Conservation (phyloP, 2,888 invertebrate genomes). For the Eristalis pertinax region DNA sequence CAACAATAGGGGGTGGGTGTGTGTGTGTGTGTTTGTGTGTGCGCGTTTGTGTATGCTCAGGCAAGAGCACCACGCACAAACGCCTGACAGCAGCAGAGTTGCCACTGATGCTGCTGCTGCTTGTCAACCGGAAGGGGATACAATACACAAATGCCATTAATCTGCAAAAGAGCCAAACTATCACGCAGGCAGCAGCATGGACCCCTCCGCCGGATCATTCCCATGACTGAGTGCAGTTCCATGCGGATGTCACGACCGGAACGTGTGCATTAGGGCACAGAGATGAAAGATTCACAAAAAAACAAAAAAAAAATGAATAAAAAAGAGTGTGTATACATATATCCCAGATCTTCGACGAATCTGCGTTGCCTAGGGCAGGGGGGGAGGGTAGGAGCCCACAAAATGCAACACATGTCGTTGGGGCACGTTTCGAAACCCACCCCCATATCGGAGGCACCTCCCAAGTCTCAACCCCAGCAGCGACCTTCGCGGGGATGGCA, state of each 20-base stretch:
- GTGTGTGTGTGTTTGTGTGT: neutral
- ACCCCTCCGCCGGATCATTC: slow-evolving; percentile 60
- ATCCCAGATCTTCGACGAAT: slow-evolving; percentile 7
- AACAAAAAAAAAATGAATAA: neutral
- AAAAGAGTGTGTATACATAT: neutral
- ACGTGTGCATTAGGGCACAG: slow-evolving; percentile 58
- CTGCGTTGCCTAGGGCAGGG: neutral
- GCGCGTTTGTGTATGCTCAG: neutral
- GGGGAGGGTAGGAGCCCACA: neutral
- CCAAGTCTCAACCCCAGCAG: neutral
- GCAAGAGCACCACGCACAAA: slow-evolving; percentile 13
- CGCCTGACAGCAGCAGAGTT: neutral
- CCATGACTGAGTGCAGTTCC: slow-evolving; percentile 44
- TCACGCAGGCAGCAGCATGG: slow-evolving; percentile 78
- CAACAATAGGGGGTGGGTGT: slow-evolving; percentile 48
- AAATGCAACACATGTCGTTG: slow-evolving; percentile 55
- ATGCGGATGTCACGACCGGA: slow-evolving; percentile 70
- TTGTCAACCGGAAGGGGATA: slow-evolving; percentile 71
- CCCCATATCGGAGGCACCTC: too few relatives aligned
- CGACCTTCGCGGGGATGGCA: slow-evolving; percentile 36
- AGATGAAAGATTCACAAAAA: slow-evolving; percentile 7
- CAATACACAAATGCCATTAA: slow-evolving; percentile 79
- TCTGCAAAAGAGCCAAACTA: slow-evolving; percentile 80
- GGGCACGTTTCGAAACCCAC: neutral
- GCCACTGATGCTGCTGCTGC: slow-evolving; percentile 19